Percentiles rank a stretch among this genome's conserved stretches.
phyloP scores from a whole-genome alignment of 2,888 invertebrate genomes.

The Dynastes tityus region DNA sequence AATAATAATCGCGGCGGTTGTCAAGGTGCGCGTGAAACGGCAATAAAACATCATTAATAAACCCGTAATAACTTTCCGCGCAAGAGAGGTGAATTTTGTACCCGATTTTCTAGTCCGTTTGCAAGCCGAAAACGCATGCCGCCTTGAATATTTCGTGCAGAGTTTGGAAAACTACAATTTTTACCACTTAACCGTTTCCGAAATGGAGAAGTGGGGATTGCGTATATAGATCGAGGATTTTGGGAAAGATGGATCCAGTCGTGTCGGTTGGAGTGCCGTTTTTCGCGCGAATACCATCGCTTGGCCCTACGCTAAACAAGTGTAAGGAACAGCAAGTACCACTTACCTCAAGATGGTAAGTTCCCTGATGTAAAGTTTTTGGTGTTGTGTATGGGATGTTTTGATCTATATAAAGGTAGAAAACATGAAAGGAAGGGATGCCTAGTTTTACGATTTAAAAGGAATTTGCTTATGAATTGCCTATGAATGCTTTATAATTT shows the following conservation, averaged over 20 bases:
- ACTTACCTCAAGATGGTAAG: background rate
- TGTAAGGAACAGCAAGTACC: background rate
- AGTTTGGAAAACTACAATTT: slow-evolving; percentile 9
- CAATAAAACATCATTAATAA: slow-evolving; percentile 42
- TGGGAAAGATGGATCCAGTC: slow-evolving; percentile 6
- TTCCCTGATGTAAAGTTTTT: background rate
- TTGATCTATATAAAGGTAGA: too few species aligned
- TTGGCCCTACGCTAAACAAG: background rate
- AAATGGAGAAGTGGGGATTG: background rate
- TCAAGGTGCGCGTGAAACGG: slow-evolving; percentile 37
- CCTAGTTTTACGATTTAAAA: too few species aligned
- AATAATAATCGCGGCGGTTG: slow-evolving; percentile 17
- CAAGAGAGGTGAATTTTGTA: background rate
- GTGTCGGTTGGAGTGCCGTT: background rate
- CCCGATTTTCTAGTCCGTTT: slow-evolving; percentile 42
- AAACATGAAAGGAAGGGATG: too few species aligned
- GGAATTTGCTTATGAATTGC: too few species aligned
- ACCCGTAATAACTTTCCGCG: slow-evolving; percentile 5
- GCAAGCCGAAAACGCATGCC: background rate
- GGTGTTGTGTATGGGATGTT: too few species aligned
- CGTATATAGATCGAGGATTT: background rate
- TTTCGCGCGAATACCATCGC: background rate
- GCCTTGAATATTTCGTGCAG: background rate
- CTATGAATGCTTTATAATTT: too few species aligned
- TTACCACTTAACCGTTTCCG: slow-evolving; percentile 20